Evolutionary conservation across 1,140 invertebrate genomes (phyloP).

Genomic region (Trypoxylus dichotomus): DNA sequence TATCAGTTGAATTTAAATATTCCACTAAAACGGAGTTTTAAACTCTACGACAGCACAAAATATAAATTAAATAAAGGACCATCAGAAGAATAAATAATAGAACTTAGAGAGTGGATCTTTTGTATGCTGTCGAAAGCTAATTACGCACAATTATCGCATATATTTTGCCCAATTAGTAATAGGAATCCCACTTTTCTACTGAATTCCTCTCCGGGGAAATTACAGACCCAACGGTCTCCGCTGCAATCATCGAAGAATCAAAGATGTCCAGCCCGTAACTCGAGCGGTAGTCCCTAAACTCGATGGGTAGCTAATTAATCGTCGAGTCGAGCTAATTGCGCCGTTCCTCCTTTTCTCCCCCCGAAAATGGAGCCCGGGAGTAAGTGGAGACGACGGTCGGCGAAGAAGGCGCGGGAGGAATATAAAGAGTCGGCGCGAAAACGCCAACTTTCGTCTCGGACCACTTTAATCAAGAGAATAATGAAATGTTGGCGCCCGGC

Average conservation of each 20-base stretch:
- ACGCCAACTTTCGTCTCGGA: slow-evolving; percentile 25
- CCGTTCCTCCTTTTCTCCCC: background rate
- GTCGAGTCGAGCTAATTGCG: slow-evolving; percentile 1
- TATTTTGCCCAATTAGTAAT: slow-evolving; percentile 1
- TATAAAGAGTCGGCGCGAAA: slow-evolving; percentile 31
- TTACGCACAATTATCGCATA: background rate
- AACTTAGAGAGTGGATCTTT: background rate
- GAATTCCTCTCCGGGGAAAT: background rate
- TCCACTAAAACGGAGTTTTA: too few relatives aligned
- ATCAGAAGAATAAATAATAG: too few relatives aligned
- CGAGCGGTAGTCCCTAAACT: background rate
- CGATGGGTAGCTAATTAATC: slow-evolving; percentile 12
- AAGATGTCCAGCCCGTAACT: background rate
- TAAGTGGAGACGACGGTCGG: background rate
- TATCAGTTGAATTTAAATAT: too few relatives aligned
- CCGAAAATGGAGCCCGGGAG: background rate
- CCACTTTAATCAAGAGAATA: slow-evolving; percentile 48
- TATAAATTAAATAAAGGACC: too few relatives aligned
- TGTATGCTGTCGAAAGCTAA: background rate
- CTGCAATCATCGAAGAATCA: background rate
- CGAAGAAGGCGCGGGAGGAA: slow-evolving; percentile 8
- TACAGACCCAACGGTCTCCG: background rate
- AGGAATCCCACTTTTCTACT: background rate
- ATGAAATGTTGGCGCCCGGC: slow-evolving; percentile 51
- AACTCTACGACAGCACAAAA: too few relatives aligned